These are phyloP conservation scores for Drosophila fungiperda DNA, from an alignment of 2,888 invertebrate species.

Conservation along the genomic window DNA sequence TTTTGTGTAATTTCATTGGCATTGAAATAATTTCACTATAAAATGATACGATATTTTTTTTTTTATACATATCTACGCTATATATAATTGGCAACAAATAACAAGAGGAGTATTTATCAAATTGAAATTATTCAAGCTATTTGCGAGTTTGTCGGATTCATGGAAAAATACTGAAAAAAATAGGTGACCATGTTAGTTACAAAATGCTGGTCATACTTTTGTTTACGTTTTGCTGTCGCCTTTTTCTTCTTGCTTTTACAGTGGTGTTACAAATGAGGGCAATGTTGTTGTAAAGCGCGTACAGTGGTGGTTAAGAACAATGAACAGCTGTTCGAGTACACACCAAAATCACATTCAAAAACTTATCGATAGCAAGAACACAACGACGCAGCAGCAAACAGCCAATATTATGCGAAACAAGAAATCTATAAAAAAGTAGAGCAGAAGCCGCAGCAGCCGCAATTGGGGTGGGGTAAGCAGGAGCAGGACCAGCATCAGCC, in stretches of 20 bases:
- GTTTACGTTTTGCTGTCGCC: conserved; percentile 40
- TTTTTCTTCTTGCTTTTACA: conserved; percentile 15
- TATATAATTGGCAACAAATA: background rate
- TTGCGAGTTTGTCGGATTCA: background rate
- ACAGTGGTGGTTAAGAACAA: conserved; percentile 35
- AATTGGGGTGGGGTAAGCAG: conserved; percentile 55
- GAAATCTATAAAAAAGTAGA: conserved; percentile 73
- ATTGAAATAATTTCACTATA: background rate
- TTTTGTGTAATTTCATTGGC: background rate
- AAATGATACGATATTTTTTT: too few species aligned
- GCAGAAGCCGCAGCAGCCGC: conserved; percentile 62
- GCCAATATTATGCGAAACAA: conserved; percentile 65
- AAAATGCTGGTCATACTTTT: conserved; percentile 39
- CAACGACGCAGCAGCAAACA: conserved; percentile 52
- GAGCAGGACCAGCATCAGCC: conserved; percentile 20
- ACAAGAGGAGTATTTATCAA: background rate
- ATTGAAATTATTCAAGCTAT: background rate
- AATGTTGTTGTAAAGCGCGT: conserved; percentile 18
- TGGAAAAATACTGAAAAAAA: conserved; percentile 7
- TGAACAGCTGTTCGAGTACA: conserved; percentile 43
- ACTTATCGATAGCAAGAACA: conserved; percentile 50
- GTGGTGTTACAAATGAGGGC: conserved; percentile 18
- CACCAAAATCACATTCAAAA: conserved; percentile 9
- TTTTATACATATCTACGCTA: background rate
- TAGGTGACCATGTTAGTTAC: background rate